Evolutionary conservation across 2,113 vertebrate genomes (phyloP).

Genomic region (Cacatua alba): DNA sequence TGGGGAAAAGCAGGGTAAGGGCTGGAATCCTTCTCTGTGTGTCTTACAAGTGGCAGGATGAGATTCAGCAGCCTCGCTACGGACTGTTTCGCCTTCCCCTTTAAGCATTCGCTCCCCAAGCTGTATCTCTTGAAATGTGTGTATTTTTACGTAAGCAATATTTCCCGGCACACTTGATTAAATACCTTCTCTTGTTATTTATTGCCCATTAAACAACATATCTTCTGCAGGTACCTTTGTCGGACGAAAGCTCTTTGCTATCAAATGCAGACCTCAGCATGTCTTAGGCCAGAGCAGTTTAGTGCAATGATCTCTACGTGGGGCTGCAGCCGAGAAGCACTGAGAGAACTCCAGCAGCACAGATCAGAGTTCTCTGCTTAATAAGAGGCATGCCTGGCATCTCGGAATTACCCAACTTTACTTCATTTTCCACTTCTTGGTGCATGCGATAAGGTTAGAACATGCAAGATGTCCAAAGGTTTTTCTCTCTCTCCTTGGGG

Average conservation of each 20-base stretch:
- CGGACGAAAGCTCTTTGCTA: constrained; percentile 19
- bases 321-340: background rate
- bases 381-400: background rate
- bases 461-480: background rate
- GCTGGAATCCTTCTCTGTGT: background rate
- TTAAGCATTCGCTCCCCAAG: background rate
- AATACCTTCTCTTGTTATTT: constrained; percentile 37
- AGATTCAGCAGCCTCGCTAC: background rate
- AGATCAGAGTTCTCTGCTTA: background rate
- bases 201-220: constrained; percentile 17
- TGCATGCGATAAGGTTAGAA: background rate
- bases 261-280: constrained; percentile 33
- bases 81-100: background rate
- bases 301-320: background rate
- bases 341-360: background rate
- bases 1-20: background rate
- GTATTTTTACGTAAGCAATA: background rate
- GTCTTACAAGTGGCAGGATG: background rate
- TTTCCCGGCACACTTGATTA: constrained; percentile 43
- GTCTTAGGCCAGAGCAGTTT: background rate
- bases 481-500: background rate
- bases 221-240: background rate
- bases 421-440: background rate
- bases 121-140: background rate
- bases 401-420: background rate